Evolutionary conservation across 2,113 vertebrate species (phyloP).

Genomic region (Gopherus evgoodei): DNA sequence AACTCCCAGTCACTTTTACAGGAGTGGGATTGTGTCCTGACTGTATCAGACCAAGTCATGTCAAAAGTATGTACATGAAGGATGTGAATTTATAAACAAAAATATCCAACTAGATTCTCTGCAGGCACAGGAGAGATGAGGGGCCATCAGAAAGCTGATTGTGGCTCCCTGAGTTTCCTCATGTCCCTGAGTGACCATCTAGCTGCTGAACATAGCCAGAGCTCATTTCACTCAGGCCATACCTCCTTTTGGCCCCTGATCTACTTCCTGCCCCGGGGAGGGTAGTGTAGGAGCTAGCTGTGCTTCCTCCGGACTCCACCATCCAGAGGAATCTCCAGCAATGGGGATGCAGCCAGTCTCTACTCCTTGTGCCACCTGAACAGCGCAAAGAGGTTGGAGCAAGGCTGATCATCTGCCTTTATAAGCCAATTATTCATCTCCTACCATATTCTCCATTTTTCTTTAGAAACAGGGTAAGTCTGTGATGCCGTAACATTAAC

Average conservation of each 20-base stretch:
- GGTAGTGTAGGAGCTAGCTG: not conserved
- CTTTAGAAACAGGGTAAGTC: slow-evolving; percentile 32
- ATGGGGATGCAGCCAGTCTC: slow-evolving; percentile 21
- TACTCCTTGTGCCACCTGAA: not conserved
- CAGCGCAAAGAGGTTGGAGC: slow-evolving; percentile 36
- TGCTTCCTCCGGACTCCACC: not conserved
- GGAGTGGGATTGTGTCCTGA: not conserved
- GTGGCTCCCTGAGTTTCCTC: not conserved
- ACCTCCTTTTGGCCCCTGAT: not conserved
- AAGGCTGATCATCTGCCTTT: not conserved
- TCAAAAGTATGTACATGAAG: not conserved
- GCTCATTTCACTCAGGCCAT: not conserved
- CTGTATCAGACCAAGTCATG: not conserved
- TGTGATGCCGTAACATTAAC: slow-evolving; percentile 12
- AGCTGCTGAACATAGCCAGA: not conserved
- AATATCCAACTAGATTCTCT: not conserved
- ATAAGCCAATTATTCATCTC: not conserved
- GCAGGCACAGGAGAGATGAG: not conserved
- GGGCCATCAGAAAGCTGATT: not conserved
- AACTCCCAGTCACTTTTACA: not conserved
- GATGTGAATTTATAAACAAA: not conserved
- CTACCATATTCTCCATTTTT: slow-evolving; percentile 37
- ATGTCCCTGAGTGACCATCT: not conserved
- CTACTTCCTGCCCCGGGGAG: not conserved
- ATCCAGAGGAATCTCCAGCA: slow-evolving; percentile 10